phyloP scores from a whole-genome alignment of 2,797 vertebrate species.

The Orientallactaga sibirica region DNA sequence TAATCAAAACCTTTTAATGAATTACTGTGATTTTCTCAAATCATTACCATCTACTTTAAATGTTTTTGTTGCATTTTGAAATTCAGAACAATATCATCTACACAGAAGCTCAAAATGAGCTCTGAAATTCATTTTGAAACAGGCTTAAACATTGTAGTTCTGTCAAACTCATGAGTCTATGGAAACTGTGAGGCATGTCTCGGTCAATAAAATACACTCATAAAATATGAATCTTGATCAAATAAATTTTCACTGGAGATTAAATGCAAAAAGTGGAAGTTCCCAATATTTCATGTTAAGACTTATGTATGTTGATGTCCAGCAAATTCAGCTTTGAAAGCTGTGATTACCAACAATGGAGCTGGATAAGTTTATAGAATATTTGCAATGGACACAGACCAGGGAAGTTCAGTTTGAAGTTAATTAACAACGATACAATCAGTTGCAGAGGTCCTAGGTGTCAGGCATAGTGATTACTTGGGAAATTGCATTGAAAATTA shows the following conservation, averaged over 20 bases:
- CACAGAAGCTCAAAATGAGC: neutral
- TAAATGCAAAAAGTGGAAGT: neutral
- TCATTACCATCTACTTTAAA: neutral
- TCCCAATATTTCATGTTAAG: neutral
- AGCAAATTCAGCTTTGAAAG: neutral
- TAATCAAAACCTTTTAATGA: neutral
- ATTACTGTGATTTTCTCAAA: neutral
- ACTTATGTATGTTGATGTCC: neutral
- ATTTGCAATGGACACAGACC: neutral
- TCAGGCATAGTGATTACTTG: neutral
- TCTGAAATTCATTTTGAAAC: neutral
- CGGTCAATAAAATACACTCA: neutral
- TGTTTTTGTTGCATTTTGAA: neutral
- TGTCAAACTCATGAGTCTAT: neutral
- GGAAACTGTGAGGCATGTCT: neutral
- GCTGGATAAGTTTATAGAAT: neutral
- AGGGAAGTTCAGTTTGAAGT: neutral
- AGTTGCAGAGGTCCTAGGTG: neutral
- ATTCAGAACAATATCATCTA: neutral
- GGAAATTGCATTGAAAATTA: conserved; percentile 27
- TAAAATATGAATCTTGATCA: neutral
- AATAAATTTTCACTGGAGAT: neutral
- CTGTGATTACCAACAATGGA: neutral
- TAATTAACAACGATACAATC: conserved; percentile 10
- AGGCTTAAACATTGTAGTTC: neutral